Evolutionary conservation across 2,888 invertebrate species (phyloP).

Genomic region (Koerneria pararmatus): DNA sequence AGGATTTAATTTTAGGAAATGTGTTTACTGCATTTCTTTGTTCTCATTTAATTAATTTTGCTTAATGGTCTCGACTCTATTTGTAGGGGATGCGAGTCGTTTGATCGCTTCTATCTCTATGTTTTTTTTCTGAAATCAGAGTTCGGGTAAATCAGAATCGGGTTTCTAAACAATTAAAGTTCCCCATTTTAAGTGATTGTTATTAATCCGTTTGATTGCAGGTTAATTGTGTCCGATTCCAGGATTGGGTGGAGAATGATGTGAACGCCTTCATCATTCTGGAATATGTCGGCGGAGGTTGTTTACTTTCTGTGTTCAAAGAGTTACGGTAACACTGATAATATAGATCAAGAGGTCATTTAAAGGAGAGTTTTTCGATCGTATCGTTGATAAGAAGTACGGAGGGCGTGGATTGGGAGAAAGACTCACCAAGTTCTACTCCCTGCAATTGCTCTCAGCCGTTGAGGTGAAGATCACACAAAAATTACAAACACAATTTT

Average conservation of each 20-base stretch:
- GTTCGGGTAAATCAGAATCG: not conserved
- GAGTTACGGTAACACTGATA: constrained; percentile 3
- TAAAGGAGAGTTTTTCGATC: constrained; percentile 79
- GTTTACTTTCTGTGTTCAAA: constrained; percentile 44
- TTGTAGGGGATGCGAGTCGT: no score
- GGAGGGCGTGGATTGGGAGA: constrained; percentile 69
- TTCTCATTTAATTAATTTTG: no score
- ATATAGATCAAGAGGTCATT: constrained; percentile 35
- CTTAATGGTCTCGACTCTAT: no score
- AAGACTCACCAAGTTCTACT: constrained; percentile 71
- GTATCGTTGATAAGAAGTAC: constrained; percentile 66
- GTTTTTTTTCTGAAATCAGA: not conserved
- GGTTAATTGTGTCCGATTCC: constrained; percentile 79
- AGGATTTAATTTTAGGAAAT: no score
- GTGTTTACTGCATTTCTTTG: no score
- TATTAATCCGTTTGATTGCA: constrained; percentile 60
- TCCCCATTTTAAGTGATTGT: not conserved
- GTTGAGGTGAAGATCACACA: constrained; percentile 64
- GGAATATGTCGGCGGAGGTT: constrained; percentile 66
- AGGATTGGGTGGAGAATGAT: constrained; percentile 75
- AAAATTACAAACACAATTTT: not conserved
- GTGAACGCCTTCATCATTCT: constrained; percentile 78
- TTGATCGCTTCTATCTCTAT: no score
- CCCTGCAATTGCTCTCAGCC: constrained; percentile 80
- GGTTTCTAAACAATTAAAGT: constrained; percentile 1